Conservation (phyloP, 2,888 invertebrate genomes). For the Agrochola lota region DNA sequence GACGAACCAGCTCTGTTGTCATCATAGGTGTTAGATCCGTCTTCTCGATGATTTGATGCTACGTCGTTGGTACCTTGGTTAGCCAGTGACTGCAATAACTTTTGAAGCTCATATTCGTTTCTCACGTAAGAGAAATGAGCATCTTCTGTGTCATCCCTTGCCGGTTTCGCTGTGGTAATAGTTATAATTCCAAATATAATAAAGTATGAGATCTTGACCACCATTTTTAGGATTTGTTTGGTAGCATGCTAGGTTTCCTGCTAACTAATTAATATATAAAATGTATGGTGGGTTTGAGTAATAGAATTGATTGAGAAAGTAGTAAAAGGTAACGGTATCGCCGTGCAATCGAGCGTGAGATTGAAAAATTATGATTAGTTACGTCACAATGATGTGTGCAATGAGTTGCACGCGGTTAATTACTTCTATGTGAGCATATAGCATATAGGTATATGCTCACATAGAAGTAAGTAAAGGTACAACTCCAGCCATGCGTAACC, state of each 20-base stretch:
- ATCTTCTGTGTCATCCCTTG: slow-evolving; percentile 16
- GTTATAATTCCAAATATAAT: slow-evolving; percentile 52
- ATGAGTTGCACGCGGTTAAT: slow-evolving; percentile 15
- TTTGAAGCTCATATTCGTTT: slow-evolving; percentile 42
- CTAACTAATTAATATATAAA: slow-evolving; percentile 45
- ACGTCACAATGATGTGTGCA: slow-evolving; percentile 12
- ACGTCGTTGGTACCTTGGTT: slow-evolving; percentile 48
- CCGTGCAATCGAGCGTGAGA: slow-evolving; percentile 68
- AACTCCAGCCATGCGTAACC: not conserved
- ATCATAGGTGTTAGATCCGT: slow-evolving; percentile 12
- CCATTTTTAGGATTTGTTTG: slow-evolving; percentile 35
- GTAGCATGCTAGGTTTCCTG: slow-evolving; percentile 37
- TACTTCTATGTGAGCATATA: slow-evolving; percentile 6
- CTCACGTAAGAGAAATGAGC: slow-evolving; percentile 9
- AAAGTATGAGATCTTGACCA: slow-evolving; percentile 33
- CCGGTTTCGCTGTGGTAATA: slow-evolving; percentile 26
- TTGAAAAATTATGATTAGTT: slow-evolving; percentile 59
- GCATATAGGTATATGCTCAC: too few species aligned
- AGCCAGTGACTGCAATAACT: slow-evolving; percentile 43
- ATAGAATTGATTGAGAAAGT: slow-evolving; percentile 54
- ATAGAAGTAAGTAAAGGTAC: too few species aligned
- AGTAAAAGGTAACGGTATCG: slow-evolving; percentile 49
- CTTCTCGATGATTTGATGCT: slow-evolving; percentile 24
- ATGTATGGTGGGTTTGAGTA: slow-evolving; percentile 34
- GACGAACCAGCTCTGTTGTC: slow-evolving; percentile 25